phyloP scores from a whole-genome alignment of 1,140 invertebrate species.

The Leptinotarsa defecta region DNA sequence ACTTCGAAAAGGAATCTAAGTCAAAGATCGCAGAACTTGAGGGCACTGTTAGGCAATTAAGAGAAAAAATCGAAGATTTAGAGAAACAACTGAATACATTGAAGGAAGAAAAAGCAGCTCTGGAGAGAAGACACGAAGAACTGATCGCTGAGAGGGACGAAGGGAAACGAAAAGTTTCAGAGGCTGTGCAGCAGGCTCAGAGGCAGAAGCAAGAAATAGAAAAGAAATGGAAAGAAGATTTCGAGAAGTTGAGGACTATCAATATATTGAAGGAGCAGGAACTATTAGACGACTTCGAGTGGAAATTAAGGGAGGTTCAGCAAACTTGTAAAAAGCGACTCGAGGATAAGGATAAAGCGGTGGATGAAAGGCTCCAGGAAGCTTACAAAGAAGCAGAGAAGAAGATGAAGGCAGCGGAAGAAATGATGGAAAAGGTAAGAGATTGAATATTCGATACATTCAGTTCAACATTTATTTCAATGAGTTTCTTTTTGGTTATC shows the following conservation, averaged over 20 bases:
- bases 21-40: constrained; percentile 58
- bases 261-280: constrained; percentile 65
- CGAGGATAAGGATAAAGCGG: constrained; percentile 60
- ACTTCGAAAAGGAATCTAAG: constrained; percentile 48
- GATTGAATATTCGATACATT: no score
- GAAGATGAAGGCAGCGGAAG: constrained; percentile 56
- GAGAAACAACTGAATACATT: constrained; percentile 58
- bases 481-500: no score
- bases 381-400: constrained; percentile 58
- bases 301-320: constrained; percentile 70
- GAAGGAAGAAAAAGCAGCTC: constrained; percentile 56
- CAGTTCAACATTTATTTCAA: no score
- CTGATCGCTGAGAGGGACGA: constrained; percentile 57
- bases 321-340: constrained; percentile 65
- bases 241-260: constrained; percentile 64
- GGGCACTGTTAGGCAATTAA: constrained; percentile 57
- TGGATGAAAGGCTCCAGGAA: constrained; percentile 59
- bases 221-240: constrained; percentile 66
- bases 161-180: constrained; percentile 60
- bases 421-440: constrained; percentile 55
- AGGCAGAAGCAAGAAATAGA: constrained; percentile 64
- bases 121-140: constrained; percentile 53
- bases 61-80: constrained; percentile 59
- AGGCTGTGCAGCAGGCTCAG: constrained; percentile 64
- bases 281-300: constrained; percentile 71